Conservation (phyloP, 2,113 vertebrate genomes). For the Myxocyprinus asiaticus region DNA sequence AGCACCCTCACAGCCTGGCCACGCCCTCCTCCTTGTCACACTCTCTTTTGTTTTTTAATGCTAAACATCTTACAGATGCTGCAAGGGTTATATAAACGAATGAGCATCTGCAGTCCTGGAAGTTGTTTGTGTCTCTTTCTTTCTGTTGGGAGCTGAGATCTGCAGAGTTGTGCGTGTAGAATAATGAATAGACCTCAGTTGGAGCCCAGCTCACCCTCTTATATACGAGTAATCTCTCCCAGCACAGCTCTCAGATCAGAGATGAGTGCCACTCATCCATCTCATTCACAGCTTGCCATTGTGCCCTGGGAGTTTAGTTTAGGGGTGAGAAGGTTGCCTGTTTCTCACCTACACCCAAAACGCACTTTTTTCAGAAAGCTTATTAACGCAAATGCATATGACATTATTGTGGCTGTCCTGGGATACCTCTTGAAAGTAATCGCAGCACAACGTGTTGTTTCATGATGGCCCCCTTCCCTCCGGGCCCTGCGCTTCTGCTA, state of each 20-base stretch:
- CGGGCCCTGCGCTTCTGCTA: slow-evolving; percentile 26
- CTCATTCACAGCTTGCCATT: slow-evolving; percentile 57
- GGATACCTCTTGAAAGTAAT: slow-evolving; percentile 50
- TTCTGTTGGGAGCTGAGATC: slow-evolving; percentile 23
- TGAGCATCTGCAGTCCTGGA: background rate
- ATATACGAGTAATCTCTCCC: slow-evolving; percentile 61
- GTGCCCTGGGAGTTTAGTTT: slow-evolving; percentile 59
- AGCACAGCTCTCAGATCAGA: slow-evolving; percentile 59
- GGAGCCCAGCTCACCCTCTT: slow-evolving; percentile 54
- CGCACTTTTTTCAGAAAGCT: slow-evolving; percentile 63
- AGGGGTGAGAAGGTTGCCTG: slow-evolving; percentile 75
- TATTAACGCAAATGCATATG: slow-evolving; percentile 67
- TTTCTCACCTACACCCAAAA: slow-evolving; percentile 74
- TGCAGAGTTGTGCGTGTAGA: slow-evolving; percentile 55
- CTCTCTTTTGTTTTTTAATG: too few relatives aligned
- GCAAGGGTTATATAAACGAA: too few relatives aligned
- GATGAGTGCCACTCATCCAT: background rate
- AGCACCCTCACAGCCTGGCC: too few relatives aligned
- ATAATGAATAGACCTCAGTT: slow-evolving; percentile 61
- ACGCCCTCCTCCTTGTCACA: too few relatives aligned
- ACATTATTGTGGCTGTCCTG: slow-evolving; percentile 60
- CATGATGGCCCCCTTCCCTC: slow-evolving; percentile 26
- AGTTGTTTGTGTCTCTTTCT: slow-evolving; percentile 20
- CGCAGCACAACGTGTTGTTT: slow-evolving; percentile 19
- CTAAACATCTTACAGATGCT: too few relatives aligned